Evolutionary conservation across 2,797 vertebrate species (phyloP).

Genomic region (Tokudaia muenninki): DNA sequence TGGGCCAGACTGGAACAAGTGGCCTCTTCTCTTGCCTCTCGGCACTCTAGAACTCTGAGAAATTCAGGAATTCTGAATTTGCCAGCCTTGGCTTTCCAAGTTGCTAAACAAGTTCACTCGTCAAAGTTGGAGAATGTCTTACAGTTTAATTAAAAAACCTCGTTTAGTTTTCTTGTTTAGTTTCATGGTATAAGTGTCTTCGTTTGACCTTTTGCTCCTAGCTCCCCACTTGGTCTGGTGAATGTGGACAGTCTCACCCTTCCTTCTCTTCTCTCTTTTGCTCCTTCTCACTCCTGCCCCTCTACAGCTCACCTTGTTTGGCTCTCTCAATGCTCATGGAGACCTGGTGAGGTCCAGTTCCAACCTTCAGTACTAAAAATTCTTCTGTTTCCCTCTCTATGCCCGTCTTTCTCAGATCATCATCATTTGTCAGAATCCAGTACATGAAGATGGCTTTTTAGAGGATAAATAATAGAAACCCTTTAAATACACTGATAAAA

Average conservation of each 20-base stretch:
- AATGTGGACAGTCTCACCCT: not conserved
- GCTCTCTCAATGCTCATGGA: not conserved
- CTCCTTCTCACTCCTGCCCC: not conserved
- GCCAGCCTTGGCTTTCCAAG: not conserved
- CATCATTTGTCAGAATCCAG: not conserved
- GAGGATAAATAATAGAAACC: constrained; percentile 24
- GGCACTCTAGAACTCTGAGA: not conserved
- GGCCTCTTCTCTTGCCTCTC: not conserved
- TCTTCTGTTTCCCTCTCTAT: not conserved
- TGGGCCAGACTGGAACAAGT: not conserved
- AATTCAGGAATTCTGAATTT: constrained; percentile 4
- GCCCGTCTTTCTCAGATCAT: not conserved
- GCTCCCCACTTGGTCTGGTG: not conserved
- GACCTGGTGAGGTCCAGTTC: not conserved
- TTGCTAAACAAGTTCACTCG: not conserved
- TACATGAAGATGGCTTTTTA: not conserved
- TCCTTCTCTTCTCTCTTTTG: not conserved
- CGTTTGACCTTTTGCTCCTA: not conserved
- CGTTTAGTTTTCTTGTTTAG: not conserved
- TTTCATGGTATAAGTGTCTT: not conserved
- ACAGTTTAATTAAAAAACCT: not conserved
- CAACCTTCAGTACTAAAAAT: not conserved
- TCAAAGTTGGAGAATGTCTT: not conserved
- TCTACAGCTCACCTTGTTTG: not conserved
- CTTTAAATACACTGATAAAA: not conserved